Percentiles rank a stretch among this genome's conserved stretches.
Evolutionary conservation across 2,113 vertebrate species (phyloP).

Genomic region (Athene noctua): DNA sequence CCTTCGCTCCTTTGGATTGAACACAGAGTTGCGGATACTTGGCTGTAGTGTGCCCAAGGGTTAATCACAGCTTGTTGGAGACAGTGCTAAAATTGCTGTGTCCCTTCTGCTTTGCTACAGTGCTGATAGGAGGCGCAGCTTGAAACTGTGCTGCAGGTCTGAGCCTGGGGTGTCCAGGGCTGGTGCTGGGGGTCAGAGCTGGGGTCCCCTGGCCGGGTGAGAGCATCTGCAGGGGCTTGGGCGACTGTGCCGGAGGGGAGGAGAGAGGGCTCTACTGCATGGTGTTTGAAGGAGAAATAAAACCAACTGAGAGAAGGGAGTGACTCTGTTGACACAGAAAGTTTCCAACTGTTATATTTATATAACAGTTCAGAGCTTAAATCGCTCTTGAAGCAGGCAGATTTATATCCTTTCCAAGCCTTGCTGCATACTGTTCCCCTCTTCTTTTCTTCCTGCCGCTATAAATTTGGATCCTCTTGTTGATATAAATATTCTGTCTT

Average conservation of each 20-base stretch:
- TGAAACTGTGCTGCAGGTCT: neutral
- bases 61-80: neutral
- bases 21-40: neutral
- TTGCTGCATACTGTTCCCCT: slow-evolving; percentile 5
- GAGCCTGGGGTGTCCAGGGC: neutral
- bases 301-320: neutral
- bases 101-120: neutral
- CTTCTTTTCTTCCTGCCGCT: neutral
- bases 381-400: slow-evolving; percentile 27
- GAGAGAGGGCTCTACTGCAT: neutral
- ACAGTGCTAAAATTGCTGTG: neutral
- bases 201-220: fast-evolving
- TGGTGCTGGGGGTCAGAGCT: neutral
- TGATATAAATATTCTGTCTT: neutral
- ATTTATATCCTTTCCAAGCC: slow-evolving; percentile 41
- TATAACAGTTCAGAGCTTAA: slow-evolving; percentile 19
- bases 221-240: neutral
- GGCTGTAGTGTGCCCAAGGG: neutral
- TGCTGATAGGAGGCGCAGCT: neutral
- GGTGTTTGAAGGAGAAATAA: neutral
- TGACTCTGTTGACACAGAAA: slow-evolving; percentile 23
- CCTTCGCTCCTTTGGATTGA: neutral
- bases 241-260: neutral
- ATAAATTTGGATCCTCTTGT: slow-evolving; percentile 39
- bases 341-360: slow-evolving; percentile 43